Evolutionary conservation across 2,888 invertebrate genomes (phyloP), one percentile per base, ranked within the genome.

Genomic region (Agrochola litura): DNA sequence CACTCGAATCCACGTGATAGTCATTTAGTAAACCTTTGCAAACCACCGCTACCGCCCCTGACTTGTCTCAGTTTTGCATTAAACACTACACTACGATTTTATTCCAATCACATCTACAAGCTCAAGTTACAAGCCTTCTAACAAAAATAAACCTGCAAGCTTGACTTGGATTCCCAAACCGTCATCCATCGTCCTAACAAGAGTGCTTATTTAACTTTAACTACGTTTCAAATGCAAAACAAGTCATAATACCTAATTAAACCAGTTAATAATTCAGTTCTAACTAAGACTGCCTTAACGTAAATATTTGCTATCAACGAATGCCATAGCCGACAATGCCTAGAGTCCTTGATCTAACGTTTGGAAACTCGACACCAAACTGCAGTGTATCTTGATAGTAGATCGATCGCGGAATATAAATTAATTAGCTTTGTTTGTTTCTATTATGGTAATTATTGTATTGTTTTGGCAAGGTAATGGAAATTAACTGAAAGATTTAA

Each of bases 361-460:
- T 78, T 69, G 71, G 77, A 74, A 73, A 85, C 85, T 58, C 69
- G 81, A 81, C 77, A 79, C 79, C 82, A 54, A 77, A 79, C 82
- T 77, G 71, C n/a, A 77, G 78, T 71, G 73, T 79, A 86, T 86
- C 88, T 78, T 73, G 86, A 81, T 79, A 83, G 61, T 73, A 75
- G 81, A 86, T 86, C 85, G 64, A 86, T 82, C 76, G 78, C 82
- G 65, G 74, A 77, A 76, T 86, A 83, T 85, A 79, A 78, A 88
- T 87, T 86, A 83, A 87, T 88, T 88, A 84, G 76, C 76, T 77
- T 70, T 87, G 88, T 88, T 87, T 87, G 87, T 87, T 87, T 87
- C 77, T 81, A 88, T 87, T 82, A 82, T 82, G 82, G 19, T 82
- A 82, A 83, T 83, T 74, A 67, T 58, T 69, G 83, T 74, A 79